Conservation (phyloP, 2,888 invertebrate species). For the Aspidiotus destructor region DNA sequence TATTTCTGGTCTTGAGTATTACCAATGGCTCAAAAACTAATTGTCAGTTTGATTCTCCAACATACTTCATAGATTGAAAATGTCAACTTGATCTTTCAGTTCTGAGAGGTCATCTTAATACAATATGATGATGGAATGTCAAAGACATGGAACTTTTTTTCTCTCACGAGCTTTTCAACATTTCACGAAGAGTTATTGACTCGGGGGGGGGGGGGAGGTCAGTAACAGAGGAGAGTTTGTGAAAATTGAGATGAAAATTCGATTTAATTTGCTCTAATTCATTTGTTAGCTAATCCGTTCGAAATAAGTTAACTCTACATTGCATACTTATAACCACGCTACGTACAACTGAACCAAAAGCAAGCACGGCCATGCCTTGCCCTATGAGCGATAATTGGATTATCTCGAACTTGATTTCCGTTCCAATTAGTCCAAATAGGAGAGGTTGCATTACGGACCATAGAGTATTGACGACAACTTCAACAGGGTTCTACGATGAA, state of each 20-base stretch:
- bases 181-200: background rate
- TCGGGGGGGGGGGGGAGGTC: too few relatives aligned
- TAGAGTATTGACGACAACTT: constrained; percentile 35
- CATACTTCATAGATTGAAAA: too few relatives aligned
- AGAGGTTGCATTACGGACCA: constrained; percentile 69
- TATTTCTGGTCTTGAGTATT: too few relatives aligned
- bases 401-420: constrained; percentile 51
- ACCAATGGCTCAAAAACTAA: too few relatives aligned
- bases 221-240: too few relatives aligned
- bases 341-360: constrained; percentile 48
- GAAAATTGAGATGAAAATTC: background rate
- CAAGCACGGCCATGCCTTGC: constrained; percentile 42
- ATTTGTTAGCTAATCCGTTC: constrained; percentile 48
- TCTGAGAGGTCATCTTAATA: too few relatives aligned
- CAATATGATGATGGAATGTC: too few relatives aligned
- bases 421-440: constrained; percentile 66
- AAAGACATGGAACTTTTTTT: too few relatives aligned
- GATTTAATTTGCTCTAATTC: constrained; percentile 53
- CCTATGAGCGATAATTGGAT: constrained; percentile 40
- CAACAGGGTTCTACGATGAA: constrained; percentile 46
- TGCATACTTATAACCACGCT: constrained; percentile 44
- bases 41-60: too few relatives aligned
- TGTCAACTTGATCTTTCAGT: too few relatives aligned
- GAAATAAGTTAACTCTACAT: constrained; percentile 43
- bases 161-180: background rate